Percentiles rank a stretch among this genome's conserved stretches.
Evolutionary conservation across 1,140 invertebrate genomes (phyloP).

Genomic region (Drosophila hydei): DNA sequence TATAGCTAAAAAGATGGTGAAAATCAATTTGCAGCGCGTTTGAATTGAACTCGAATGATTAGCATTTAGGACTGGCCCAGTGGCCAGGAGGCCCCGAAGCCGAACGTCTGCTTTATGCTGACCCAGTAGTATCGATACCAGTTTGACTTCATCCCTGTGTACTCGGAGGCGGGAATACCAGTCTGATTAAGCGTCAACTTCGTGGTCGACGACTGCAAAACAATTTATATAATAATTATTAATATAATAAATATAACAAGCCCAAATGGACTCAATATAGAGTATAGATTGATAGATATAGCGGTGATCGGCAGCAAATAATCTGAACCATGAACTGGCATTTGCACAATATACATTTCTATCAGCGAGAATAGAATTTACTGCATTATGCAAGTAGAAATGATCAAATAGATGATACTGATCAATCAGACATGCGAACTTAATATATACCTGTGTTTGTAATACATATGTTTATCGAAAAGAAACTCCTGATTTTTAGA

Average conservation of each 20-base stretch:
- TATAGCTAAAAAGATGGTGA: conserved; percentile 54
- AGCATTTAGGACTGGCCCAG: conserved; percentile 4
- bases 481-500: too few species aligned
- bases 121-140: conserved; percentile 97
- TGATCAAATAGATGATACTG: too few species aligned
- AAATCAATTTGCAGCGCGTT: conserved; percentile 50
- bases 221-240: neutral
- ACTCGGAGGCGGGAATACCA: conserved; percentile 91
- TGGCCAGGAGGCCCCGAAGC: conserved; percentile 90
- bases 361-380: too few species aligned
- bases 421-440: too few species aligned
- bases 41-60: conserved; percentile 37
- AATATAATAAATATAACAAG: too few species aligned
- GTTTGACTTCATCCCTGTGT: conserved; percentile 92
- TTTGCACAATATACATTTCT: too few species aligned
- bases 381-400: too few species aligned
- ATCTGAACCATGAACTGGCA: too few species aligned
- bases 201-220: conserved; percentile 90
- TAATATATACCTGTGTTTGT: neutral
- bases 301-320: too few species aligned
- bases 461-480: too few species aligned
- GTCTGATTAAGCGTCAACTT: conserved; percentile 91
- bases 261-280: too few species aligned
- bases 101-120: conserved; percentile 95
- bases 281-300: too few species aligned